Evolutionary conservation across 2,888 invertebrate genomes (phyloP), one percentile per base, ranked within the genome.

Genomic region (Tillus elongatus): DNA sequence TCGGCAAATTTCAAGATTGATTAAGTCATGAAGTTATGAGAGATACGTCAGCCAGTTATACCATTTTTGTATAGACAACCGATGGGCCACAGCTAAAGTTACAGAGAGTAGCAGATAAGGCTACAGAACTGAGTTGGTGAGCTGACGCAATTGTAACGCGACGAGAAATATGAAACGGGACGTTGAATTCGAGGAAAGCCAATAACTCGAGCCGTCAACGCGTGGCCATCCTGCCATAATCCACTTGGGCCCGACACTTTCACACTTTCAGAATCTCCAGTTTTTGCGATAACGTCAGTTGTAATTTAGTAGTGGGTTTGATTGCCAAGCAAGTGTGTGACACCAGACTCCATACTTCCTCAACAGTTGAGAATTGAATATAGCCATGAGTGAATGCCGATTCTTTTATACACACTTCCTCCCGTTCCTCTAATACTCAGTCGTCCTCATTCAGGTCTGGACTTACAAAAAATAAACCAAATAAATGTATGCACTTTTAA

Each of bases 211-310:
- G 51, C 57, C 56, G 57, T 58, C 59, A 56, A 55, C 60, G 57
- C 51, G 52, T 53, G 55, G 54, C 54, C 57, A 57, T 57, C 51
- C 49, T 52, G 42, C 46, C 47, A 50, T 62, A 64, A 64, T 62
- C 63, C 61, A 61, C 60, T 60, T 59, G 61, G 61, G 59, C 51
- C 53, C 56, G 55, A 56, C n/a, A n/a, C n/a, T n/a, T n/a, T n/a
- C n/a, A n/a, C n/a, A n/a, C 58, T 60, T 60, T 52, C 47, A 53
- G 56, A 56, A 58, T 59, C 54, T 53, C 53, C 50, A 58, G 51
- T 59, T 58, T 62, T 61, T 61, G 54, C 54, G 54, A 59, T 61
- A 58, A 60, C 58, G 59, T 60, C 60, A 58, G 54, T 56, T 56
- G 61, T 63, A 61, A 64, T 63, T 63, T 60, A 61, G 56, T 57